phyloP scores from a whole-genome alignment of 2,888 invertebrate species.

The Acleris cristana region DNA sequence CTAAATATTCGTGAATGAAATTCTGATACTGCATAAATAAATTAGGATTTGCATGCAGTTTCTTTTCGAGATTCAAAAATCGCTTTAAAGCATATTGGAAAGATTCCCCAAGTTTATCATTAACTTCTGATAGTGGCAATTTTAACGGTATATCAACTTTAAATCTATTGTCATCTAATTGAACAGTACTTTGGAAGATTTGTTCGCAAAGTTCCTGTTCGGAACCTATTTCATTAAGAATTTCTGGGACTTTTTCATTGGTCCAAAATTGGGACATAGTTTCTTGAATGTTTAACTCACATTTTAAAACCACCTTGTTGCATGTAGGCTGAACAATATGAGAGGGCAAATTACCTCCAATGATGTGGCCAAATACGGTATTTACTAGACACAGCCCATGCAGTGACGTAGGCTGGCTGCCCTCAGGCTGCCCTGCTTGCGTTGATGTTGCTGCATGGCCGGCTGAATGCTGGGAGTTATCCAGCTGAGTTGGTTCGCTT shows the following conservation, averaged over 20 bases:
- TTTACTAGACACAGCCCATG: constrained; percentile 11
- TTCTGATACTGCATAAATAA: constrained; percentile 24
- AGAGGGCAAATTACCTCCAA: constrained; percentile 30
- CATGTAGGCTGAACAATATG: neutral
- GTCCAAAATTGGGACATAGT: constrained; percentile 20
- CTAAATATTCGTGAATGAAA: constrained; percentile 27
- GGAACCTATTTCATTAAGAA: constrained; percentile 28
- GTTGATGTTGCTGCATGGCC: neutral
- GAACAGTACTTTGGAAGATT: constrained; percentile 28
- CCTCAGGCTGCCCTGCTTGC: neutral
- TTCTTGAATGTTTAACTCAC: constrained; percentile 27
- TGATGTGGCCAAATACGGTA: constrained; percentile 32
- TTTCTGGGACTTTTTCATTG: constrained; percentile 38
- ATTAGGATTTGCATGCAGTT: constrained; percentile 19
- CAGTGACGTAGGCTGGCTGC: neutral
- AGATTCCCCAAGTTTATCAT: constrained; percentile 38
- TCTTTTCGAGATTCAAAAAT: constrained; percentile 40
- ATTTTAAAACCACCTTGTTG: constrained; percentile 8
- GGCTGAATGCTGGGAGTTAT: too few species aligned
- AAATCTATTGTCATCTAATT: constrained; percentile 34
- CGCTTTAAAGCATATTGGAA: constrained; percentile 39
- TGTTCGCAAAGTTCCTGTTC: constrained; percentile 37
- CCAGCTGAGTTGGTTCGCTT: too few species aligned
- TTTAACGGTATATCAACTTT: constrained; percentile 39
- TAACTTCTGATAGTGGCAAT: constrained; percentile 7